Percentiles rank a stretch among this genome's conserved stretches.
Conservation (phyloP, 2,797 vertebrate genomes). For the Gorsachius magnificus region DNA sequence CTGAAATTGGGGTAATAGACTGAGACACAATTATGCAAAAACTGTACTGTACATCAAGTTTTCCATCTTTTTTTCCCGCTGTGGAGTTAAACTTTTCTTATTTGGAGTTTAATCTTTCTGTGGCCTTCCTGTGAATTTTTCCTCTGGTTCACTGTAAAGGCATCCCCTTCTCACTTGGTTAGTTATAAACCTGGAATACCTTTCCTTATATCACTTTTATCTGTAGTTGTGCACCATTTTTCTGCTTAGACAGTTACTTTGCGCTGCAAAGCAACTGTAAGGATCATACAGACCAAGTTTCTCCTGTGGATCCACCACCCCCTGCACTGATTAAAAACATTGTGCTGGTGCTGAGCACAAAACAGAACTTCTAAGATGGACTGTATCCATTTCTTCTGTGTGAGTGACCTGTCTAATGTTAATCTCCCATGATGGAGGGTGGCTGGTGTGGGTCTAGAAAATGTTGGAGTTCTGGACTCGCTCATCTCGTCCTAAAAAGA, state of each 20-base stretch:
- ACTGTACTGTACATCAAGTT: background rate
- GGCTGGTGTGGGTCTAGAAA: background rate
- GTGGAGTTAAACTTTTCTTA: background rate
- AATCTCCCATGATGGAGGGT: accelerated
- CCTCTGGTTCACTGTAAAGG: background rate
- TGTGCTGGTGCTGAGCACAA: background rate
- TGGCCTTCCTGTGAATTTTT: background rate
- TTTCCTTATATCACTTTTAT: background rate
- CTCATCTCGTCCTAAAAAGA: background rate
- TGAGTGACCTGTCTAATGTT: background rate
- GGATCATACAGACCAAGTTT: background rate
- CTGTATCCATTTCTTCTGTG: background rate
- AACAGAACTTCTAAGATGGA: background rate
- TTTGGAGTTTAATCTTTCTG: background rate
- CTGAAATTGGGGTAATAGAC: background rate
- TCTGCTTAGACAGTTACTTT: background rate
- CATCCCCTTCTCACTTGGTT: background rate
- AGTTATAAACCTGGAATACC: background rate
- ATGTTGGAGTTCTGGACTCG: accelerated
- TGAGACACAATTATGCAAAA: background rate
- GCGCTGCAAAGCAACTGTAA: background rate
- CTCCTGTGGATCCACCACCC: background rate
- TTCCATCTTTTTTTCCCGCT: background rate
- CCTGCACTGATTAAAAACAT: accelerated
- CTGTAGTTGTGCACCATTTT: background rate